Evolutionary conservation across 2,797 vertebrate genomes (phyloP).

Genomic region (Cynopterus sphinx): DNA sequence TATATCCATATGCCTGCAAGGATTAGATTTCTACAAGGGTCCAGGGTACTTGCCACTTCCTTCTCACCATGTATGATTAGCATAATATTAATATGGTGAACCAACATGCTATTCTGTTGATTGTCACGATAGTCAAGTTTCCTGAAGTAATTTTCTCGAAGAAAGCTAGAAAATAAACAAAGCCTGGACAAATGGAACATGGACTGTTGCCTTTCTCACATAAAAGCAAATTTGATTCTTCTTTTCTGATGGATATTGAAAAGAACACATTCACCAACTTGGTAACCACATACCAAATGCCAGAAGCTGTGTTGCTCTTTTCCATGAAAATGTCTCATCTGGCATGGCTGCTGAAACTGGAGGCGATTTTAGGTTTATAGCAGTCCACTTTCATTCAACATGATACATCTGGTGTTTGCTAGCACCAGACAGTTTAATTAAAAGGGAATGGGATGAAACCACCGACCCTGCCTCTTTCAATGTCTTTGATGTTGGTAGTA

Average conservation of each 20-base stretch:
- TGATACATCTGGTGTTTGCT: background rate
- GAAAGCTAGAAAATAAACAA: background rate
- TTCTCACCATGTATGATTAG: background rate
- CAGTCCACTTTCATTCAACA: background rate
- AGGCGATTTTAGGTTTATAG: background rate
- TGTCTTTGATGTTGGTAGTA: conserved; percentile 22
- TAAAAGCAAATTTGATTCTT: background rate
- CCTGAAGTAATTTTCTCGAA: background rate
- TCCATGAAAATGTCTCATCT: background rate
- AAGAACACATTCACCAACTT: background rate
- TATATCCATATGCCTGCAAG: background rate
- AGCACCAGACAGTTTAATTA: conserved; percentile 6
- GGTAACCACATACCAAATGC: background rate
- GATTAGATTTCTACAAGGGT: background rate
- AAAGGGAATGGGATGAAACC: background rate
- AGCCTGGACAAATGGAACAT: background rate
- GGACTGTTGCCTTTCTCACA: background rate
- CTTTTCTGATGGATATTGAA: background rate
- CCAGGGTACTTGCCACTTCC: background rate
- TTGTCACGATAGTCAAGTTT: background rate
- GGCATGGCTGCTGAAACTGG: background rate
- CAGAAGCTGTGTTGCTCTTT: background rate
- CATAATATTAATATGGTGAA: no score
- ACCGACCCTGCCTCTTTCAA: background rate
- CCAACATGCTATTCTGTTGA: background rate